A percentile compares a stretch with the other conserved stretches of the same genome.
Conservation (phyloP, 2,888 invertebrate species). For the Lysandra coridon region DNA sequence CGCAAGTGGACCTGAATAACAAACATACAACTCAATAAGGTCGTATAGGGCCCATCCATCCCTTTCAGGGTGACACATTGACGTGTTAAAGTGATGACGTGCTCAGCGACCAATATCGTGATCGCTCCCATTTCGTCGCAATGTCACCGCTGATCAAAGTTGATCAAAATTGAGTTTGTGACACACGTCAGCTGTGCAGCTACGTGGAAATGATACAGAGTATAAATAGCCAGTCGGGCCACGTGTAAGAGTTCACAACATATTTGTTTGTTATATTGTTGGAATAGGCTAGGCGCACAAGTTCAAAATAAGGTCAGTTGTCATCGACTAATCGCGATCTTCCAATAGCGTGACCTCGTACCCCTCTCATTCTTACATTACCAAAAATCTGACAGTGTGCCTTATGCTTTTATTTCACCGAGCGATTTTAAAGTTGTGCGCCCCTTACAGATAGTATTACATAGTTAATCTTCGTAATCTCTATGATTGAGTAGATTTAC, state of each 20-base stretch:
- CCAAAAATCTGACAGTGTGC: too few species aligned
- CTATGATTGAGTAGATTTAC: too few species aligned
- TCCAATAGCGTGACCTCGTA: too few species aligned
- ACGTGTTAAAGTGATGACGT: constrained; percentile 25
- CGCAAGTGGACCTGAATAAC: not conserved
- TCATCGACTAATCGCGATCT: too few species aligned
- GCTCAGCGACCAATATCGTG: constrained; percentile 17
- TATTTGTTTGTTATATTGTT: not conserved
- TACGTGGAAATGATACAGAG: not conserved
- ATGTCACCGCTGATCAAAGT: constrained; percentile 24
- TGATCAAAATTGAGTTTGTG: constrained; percentile 19
- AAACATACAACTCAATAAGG: constrained; percentile 11
- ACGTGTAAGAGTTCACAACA: not conserved
- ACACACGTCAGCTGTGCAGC: not conserved
- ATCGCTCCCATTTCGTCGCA: not conserved
- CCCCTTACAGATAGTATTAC: too few species aligned
- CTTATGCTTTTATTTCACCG: too few species aligned
- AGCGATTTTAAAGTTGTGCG: too few species aligned
- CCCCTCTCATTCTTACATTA: too few species aligned
- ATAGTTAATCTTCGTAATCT: too few species aligned
- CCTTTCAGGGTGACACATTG: constrained; percentile 24
- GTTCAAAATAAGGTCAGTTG: too few species aligned
- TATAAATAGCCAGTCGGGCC: not conserved
- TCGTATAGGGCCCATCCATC: not conserved
- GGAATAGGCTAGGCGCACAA: not conserved